A percentile compares a stretch with the other conserved stretches of the same genome.
Evolutionary conservation across 2,797 vertebrate species (phyloP).

Genomic region (Holocentrus rufus): DNA sequence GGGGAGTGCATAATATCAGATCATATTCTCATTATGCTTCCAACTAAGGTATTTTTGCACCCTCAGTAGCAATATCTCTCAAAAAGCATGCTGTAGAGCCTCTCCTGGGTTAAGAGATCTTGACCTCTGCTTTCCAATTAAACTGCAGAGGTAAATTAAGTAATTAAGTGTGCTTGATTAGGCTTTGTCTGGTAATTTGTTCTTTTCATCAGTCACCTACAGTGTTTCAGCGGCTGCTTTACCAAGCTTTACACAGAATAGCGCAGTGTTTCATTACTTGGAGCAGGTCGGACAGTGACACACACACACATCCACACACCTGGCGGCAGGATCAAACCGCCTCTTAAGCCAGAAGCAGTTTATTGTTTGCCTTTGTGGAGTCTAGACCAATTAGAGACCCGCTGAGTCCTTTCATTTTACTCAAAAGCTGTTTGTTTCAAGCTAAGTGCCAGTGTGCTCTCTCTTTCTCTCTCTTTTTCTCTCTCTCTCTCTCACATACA

Average conservation of each 20-base stretch:
- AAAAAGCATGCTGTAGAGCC: no score
- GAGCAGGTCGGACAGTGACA: slow-evolving; percentile 1
- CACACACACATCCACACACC: slow-evolving; percentile 22
- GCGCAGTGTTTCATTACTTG: slow-evolving; percentile 48
- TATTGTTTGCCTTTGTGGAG: slow-evolving; percentile 53
- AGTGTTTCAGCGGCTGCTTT: neutral
- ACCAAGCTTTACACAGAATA: neutral
- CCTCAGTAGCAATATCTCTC: no score
- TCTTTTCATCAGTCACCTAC: neutral
- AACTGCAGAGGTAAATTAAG: neutral
- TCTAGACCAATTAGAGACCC: slow-evolving; percentile 53
- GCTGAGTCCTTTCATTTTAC: slow-evolving; percentile 49
- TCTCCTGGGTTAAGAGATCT: no score
- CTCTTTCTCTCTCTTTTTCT: no score
- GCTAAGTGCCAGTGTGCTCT: slow-evolving; percentile 46
- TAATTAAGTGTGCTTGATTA: neutral
- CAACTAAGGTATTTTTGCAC: no score
- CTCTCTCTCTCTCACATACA: neutral
- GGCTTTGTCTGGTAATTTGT: neutral
- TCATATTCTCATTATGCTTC: no score
- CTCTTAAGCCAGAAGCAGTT: slow-evolving; percentile 40
- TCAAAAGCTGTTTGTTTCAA: slow-evolving; percentile 33
- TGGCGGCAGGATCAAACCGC: slow-evolving; percentile 36
- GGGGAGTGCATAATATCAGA: no score
- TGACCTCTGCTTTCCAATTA: neutral